Evolutionary conservation across 2,888 invertebrate species (phyloP).

Genomic region (Lepidocyrtinus sp.): DNA sequence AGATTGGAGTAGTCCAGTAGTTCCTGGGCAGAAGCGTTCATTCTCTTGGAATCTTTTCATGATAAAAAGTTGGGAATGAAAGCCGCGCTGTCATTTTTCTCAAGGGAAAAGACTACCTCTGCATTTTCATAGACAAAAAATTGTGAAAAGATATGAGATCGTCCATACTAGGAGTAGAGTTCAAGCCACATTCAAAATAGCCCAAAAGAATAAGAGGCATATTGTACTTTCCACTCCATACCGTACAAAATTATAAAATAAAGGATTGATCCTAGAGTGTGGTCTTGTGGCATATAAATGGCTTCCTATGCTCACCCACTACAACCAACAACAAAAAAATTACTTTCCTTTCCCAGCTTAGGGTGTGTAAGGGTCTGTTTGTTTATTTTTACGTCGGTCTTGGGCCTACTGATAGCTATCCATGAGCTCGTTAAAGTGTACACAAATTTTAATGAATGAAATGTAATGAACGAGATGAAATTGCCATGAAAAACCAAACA

Average conservation of each 20-base stretch:
- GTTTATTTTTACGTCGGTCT: not conserved
- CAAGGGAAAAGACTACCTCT: not conserved
- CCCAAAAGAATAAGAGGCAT: no score
- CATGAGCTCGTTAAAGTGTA: not conserved
- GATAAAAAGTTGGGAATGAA: not conserved
- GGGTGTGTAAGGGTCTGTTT: not conserved
- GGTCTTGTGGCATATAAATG: not conserved
- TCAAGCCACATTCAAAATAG: no score
- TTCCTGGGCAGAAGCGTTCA: no score
- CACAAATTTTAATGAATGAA: conserved; percentile 22
- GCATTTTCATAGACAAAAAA: not conserved
- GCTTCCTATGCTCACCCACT: no score
- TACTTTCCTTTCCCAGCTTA: no score
- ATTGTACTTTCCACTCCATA: no score
- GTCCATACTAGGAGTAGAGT: not conserved
- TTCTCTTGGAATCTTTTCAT: no score
- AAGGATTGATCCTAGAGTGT: not conserved
- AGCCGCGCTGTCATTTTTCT: conserved; percentile 19
- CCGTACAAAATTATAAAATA: no score
- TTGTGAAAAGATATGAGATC: not conserved
- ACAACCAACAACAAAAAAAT: no score
- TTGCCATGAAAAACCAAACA: conserved; percentile 14
- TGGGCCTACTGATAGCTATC: not conserved
- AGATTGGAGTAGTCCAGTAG: no score
- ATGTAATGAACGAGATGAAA: conserved; percentile 20